phyloP scores from a whole-genome alignment of 2,888 invertebrate genomes.

The Drosophila yooni region DNA sequence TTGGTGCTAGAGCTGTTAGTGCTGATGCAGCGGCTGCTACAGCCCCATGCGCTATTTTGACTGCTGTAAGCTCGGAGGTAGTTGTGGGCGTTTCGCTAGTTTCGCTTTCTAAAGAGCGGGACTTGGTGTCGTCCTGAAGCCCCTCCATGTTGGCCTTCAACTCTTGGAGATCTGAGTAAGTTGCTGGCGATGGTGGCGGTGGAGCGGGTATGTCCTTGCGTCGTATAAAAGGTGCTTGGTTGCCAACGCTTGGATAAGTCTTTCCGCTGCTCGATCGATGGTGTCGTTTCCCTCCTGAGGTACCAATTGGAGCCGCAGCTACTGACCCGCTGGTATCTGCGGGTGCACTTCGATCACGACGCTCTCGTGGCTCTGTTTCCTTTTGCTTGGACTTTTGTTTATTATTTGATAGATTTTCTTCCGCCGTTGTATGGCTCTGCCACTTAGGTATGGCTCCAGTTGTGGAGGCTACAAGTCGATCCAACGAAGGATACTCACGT shows the following conservation, averaged over 20 bases:
- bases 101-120: constrained; percentile 65
- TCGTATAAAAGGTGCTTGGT: constrained; percentile 34
- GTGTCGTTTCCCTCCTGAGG: constrained; percentile 51
- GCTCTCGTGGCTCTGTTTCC: constrained; percentile 44
- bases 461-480: constrained; percentile 78
- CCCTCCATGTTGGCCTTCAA: constrained; percentile 78
- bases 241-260: constrained; percentile 18
- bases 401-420: constrained; percentile 24
- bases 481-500: constrained; percentile 81
- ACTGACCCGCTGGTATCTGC: neutral
- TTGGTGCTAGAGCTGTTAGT: constrained; percentile 22
- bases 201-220: constrained; percentile 81
- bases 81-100: constrained; percentile 47
- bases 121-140: constrained; percentile 73
- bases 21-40: constrained; percentile 6
- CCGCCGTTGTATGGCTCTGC: constrained; percentile 29
- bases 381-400: constrained; percentile 59
- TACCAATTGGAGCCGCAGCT: neutral
- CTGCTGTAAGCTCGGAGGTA: constrained; percentile 9
- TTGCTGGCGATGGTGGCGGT: constrained; percentile 80
- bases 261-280: constrained; percentile 63
- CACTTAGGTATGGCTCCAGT: constrained; percentile 84
- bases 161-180: constrained; percentile 81
- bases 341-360: constrained; percentile 31
- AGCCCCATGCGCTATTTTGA: neutral